Evolutionary conservation across 1,140 invertebrate genomes (phyloP), one percentile per base, ranked within the genome.

Genomic region (Pseudomyrmex cubaensis): DNA sequence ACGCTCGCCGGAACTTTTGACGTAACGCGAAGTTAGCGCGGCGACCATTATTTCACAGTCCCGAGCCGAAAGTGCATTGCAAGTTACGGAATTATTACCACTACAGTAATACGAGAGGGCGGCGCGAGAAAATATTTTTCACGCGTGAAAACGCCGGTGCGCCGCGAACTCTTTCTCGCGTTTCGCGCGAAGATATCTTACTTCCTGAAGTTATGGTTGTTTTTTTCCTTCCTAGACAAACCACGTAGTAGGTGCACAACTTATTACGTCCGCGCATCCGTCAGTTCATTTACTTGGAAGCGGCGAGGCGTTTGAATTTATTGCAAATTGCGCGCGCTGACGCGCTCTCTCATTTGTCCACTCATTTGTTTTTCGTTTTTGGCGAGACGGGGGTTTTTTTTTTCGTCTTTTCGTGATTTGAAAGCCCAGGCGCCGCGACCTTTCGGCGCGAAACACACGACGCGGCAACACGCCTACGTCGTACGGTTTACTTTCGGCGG

Each of bases 1-100:
- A 89, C 83, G 87, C 66, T 61, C 69, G 74, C 46, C 54, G 66
- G 85, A 89, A 89, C 78, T 89, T 89, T 88, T 84, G 86, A 89
- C 86, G 85, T 78, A 88, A 61, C 83, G 78, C 73, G 63, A 89
- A 88, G 84, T 89, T 88, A 85, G 62, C 83, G 2, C 25, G 48
- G 69, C 70, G 54, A 84, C 84, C 74, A 84, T 89, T 88, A 89
- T 89, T 89, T 76, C 54, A 62, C 73, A 74, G 84, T 78, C 44
- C 25, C 57, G 54, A 70, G 78, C 77, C 59, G 74, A 89, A 89
- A 88, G 77, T 83, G 87, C 84, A 80, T 89, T 80, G 83, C 84
- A 88, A 88, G 69, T 88, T 67, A 77, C 56, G 70, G 63, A 87
- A 88, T 88, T 88, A 88, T 77, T 82, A 87, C 20, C 20, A 52